Percentiles rank a stretch among this genome's conserved stretches.
Evolutionary conservation across 1,140 invertebrate species (phyloP).

Genomic region (Rhyzopertha dominica): DNA sequence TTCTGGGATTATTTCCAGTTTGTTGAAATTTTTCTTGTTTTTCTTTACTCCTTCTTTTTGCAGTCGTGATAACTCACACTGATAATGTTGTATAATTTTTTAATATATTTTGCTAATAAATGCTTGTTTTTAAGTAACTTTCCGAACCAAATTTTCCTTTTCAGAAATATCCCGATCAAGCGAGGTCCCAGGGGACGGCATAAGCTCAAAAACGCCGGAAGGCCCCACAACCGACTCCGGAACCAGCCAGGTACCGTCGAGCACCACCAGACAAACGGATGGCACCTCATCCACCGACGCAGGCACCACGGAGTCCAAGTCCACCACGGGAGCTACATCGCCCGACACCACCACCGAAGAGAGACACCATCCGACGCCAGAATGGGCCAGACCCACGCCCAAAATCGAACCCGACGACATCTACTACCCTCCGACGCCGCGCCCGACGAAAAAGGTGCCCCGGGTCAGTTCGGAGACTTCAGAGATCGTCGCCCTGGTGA

Average conservation of each 20-base stretch:
- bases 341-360: constrained; percentile 13
- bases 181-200: not conserved
- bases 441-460: constrained; percentile 44
- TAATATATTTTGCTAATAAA: too few relatives aligned
- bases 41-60: too few relatives aligned
- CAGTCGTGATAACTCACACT: too few relatives aligned
- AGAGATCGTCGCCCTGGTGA: constrained; percentile 70
- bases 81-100: too few relatives aligned
- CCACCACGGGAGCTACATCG: constrained; percentile 3
- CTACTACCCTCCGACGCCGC: constrained; percentile 35
- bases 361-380: constrained; percentile 23
- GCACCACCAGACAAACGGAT: not conserved
- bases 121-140: too few relatives aligned
- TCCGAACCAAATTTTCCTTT: too few relatives aligned
- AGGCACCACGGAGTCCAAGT: constrained; percentile 2
- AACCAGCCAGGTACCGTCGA: not conserved
- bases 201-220: not conserved
- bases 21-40: too few relatives aligned
- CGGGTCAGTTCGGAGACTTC: constrained; percentile 67
- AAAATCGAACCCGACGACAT: constrained; percentile 29
- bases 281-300: not conserved
- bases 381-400: constrained; percentile 16
- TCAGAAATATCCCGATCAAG: too few relatives aligned
- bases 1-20: too few relatives aligned
- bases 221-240: not conserved